Conservation (phyloP, 2,888 invertebrate genomes). For the Folsomia candida region DNA sequence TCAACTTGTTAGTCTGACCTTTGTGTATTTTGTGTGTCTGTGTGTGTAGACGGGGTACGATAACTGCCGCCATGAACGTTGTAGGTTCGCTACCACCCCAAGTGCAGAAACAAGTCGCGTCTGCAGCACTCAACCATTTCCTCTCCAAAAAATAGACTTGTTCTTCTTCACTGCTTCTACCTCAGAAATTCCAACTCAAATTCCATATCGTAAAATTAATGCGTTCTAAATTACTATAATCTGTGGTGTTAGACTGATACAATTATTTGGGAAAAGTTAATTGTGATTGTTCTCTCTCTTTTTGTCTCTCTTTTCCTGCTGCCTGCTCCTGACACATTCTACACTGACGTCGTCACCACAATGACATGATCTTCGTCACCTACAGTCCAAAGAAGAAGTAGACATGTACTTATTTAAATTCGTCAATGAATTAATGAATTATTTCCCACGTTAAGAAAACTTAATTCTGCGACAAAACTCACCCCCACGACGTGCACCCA, state of each 20-base stretch:
- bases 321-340: neutral
- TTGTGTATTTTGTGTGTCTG: constrained; percentile 30
- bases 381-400: neutral
- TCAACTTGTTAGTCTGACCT: constrained; percentile 18
- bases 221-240: neutral
- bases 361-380: too few relatives aligned
- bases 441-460: too few relatives aligned
- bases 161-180: neutral
- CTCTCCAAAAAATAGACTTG: constrained; percentile 46
- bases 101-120: constrained; percentile 50
- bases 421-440: too few relatives aligned
- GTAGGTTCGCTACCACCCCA: constrained; percentile 50
- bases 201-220: neutral
- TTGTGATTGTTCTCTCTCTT: neutral
- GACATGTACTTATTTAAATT: neutral
- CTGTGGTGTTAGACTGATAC: neutral
- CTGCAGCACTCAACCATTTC: constrained; percentile 50
- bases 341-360: neutral
- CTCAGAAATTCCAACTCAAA: neutral
- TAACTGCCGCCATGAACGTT: constrained; percentile 45
- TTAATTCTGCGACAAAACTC: too few relatives aligned
- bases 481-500: too few relatives aligned
- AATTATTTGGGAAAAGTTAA: neutral
- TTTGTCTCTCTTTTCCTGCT: neutral
- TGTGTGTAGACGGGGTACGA: constrained; percentile 49